Evolutionary conservation across 2,113 vertebrate species (phyloP).

Genomic region (Zosterops lateralis): DNA sequence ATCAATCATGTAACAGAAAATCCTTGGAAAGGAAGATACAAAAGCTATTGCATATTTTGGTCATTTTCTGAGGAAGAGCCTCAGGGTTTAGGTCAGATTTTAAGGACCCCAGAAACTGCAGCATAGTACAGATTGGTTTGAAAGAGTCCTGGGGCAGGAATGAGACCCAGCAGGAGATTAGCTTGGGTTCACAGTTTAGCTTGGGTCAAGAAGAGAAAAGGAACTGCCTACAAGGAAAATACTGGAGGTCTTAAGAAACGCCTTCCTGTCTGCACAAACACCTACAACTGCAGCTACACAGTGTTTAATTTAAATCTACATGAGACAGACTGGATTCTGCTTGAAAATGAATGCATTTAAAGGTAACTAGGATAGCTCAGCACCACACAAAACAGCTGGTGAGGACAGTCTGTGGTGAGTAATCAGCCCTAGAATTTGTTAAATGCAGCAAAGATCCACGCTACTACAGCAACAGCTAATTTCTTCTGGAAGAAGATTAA

Average conservation of each 20-base stretch:
- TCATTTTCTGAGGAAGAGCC: background rate
- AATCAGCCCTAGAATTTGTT: background rate
- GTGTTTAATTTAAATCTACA: background rate
- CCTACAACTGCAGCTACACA: background rate
- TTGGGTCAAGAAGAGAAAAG: background rate
- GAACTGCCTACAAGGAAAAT: background rate
- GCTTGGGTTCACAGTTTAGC: background rate
- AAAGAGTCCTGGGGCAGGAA: background rate
- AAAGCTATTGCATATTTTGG: background rate
- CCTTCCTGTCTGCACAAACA: background rate
- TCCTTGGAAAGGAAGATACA: background rate
- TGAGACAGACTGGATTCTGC: background rate
- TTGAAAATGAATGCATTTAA: background rate
- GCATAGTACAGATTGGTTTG: background rate
- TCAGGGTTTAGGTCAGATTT: background rate
- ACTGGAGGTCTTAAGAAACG: background rate
- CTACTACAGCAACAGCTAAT: slow-evolving; percentile 2
- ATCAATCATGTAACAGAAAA: background rate
- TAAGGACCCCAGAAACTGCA: background rate
- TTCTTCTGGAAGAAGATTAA: slow-evolving; percentile 28
- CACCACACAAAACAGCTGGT: background rate
- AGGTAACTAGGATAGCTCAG: background rate
- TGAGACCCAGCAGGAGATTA: background rate
- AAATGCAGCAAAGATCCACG: background rate
- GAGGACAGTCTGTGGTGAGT: background rate